Evolutionary conservation across 1,140 invertebrate species (phyloP), one percentile per base, ranked within the genome.

Genomic region (Drosophila kikkawai): DNA sequence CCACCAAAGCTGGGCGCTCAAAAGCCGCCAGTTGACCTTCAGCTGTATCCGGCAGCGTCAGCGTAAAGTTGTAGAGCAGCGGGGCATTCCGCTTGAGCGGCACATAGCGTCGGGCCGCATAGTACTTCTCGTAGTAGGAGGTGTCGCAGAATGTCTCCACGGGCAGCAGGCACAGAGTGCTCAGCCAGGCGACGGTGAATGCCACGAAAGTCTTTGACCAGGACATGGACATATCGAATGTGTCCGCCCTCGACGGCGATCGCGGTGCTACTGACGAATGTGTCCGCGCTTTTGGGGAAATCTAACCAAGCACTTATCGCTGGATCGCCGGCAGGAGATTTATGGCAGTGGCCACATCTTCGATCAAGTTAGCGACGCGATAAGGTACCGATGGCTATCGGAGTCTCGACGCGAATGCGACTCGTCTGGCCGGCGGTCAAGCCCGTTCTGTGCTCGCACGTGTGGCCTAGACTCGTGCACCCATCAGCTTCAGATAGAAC

Each of bases 81-180:
- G 86, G 74, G 2, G 91, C 71, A 37, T 88, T 79, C 7, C 91
- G 82, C 56, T 92, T 92, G 34, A 74, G 77, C 7, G 91, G 91
- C 41, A 92, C 69, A 34, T 83, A 92, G 15, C 91, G 84, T 8
- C 91, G 67, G 0, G 91, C 84, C 0, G 87, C 86, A 57, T 91
- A 92, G 34, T 92, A 92, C 48, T 92, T 92, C 48, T 92, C 91
- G 57, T 92, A 92, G 58, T 92, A 92, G n/a, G 91, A 92, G 7
- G 87, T 83, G 53, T 92, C 91, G 32, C 91, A 92, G 17, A 82
- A 79, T 6, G 82, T 88, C 42, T 81, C 79, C 64, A 82, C 75
- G 4, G 91, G 91, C 39, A 92, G 53, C 19, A 79, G 77, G 58
- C 79, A 83, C 39, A 91, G 63, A n/a, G 82, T 58, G 44, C 79